These are phyloP conservation scores for Cheilosia scutellata DNA, from an alignment of 2,888 invertebrate genomes.

Conservation along the genomic window DNA sequence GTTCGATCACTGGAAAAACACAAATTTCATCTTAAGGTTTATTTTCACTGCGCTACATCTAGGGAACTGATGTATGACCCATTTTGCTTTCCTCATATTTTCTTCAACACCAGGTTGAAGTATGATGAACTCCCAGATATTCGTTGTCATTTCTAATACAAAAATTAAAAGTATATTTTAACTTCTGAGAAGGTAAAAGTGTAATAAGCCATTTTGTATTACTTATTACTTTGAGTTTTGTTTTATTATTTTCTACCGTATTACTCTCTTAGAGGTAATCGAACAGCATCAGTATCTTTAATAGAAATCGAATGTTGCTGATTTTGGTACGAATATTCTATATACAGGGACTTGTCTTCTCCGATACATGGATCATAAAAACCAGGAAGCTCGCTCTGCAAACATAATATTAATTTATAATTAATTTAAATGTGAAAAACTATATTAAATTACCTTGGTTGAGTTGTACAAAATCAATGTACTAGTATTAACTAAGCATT, in stretches of 20 bases:
- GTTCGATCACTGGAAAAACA: too few species aligned
- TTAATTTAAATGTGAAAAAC: neutral
- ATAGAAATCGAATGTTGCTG: conserved; percentile 92
- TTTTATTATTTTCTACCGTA: conserved; percentile 9
- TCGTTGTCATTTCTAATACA: too few species aligned
- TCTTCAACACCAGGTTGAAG: too few species aligned
- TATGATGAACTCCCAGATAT: too few species aligned
- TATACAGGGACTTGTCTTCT: conserved; percentile 93
- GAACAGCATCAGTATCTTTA: conserved; percentile 91
- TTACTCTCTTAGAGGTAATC: conserved; percentile 86
- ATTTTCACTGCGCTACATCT: too few species aligned
- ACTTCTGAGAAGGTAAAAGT: too few species aligned
- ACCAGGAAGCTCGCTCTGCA: conserved; percentile 96
- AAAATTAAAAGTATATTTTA: too few species aligned
- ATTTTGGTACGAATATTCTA: conserved; percentile 94
- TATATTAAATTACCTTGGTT: conserved; percentile 88
- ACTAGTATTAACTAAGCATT: conserved; percentile 97
- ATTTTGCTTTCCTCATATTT: too few species aligned
- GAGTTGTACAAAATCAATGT: conserved; percentile 92
- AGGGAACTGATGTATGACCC: too few species aligned
- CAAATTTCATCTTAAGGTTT: too few species aligned
- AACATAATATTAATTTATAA: conserved; percentile 75
- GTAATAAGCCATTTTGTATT: neutral
- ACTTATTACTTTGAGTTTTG: conserved; percentile 31
- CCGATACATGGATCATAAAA: conserved; percentile 98